These are phyloP conservation scores for Exocentrus adspersus DNA, from an alignment of 2,888 invertebrate species.

Conservation along the genomic window DNA sequence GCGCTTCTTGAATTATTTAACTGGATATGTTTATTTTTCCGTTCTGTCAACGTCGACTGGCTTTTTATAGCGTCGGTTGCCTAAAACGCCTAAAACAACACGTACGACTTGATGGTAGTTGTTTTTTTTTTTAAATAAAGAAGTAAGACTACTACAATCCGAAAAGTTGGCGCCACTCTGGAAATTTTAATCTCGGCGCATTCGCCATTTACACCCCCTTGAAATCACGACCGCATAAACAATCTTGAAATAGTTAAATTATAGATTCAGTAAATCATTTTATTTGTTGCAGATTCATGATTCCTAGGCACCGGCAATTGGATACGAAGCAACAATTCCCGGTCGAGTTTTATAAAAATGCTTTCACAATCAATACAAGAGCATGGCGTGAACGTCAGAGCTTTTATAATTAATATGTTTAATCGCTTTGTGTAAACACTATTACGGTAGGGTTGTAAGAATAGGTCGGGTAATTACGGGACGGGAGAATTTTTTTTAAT, in stretches of 20 bases:
- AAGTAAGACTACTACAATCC: too few species aligned
- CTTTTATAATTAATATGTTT: conserved; percentile 43
- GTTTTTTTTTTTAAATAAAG: too few species aligned
- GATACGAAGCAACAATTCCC: neutral
- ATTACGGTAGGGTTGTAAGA: conserved; percentile 22
- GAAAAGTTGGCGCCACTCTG: too few species aligned
- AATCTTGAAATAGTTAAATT: too few species aligned
- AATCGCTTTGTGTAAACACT: conserved; percentile 38
- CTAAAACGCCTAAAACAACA: neutral
- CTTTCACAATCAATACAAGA: conserved; percentile 16
- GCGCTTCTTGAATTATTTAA: conserved; percentile 57
- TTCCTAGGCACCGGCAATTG: neutral
- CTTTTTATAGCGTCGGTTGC: neutral
- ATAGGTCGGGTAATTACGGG: conserved; percentile 31
- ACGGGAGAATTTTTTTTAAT: conserved; percentile 30
- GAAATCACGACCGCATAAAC: too few species aligned
- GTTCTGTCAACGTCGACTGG: neutral
- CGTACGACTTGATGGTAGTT: too few species aligned
- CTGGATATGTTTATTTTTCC: conserved; percentile 41
- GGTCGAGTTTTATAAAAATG: conserved; percentile 11
- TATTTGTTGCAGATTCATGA: too few species aligned
- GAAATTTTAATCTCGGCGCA: too few species aligned
- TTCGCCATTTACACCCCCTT: too few species aligned
- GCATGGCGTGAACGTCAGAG: conserved; percentile 32
- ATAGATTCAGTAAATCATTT: too few species aligned